Base-by-base conservation (phyloP, 2,888 invertebrate species). In the Epinotia brunnichana region DNA sequence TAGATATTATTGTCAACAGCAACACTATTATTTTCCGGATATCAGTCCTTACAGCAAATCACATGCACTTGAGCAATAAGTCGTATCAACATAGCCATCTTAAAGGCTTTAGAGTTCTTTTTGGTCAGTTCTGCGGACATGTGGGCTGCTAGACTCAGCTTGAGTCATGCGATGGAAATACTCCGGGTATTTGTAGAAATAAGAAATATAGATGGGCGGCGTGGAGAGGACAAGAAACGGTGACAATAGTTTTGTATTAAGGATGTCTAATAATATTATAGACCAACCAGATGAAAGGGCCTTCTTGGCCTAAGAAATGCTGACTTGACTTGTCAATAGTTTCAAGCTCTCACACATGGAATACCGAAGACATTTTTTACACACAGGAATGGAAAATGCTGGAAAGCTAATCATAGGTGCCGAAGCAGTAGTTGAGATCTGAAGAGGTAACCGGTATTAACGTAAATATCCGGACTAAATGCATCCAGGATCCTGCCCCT, bases 141-240 rank as follows among this genome's bases (percentile, higher is more conserved):
- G 57, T 57, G 57, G 57, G 57, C 29, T n/a, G 29, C 29, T 57
- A 57, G 57, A 57, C 57, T 29, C 15, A 0, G 24, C n/a, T 57
- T 57, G 57, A 57, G 21, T 57, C 57, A 57, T n/a, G 29, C 57
- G 57, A 57, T 57, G n/a, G 29, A 57, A 57, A 57, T 57, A 57
- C 57, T 29, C n/a, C 57, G 29, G 29, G n/a, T 57, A 57, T 57
- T 57, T 57, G 57, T 29, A 57, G 57, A 10, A 19, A 57, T 48
- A 48, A 48, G 57, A 9, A 2, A 21, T 21, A 19, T 54, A 57
- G 9, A 57, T 57, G 21, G 13, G 2, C 21, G 29, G 15, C 15
- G 24, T 29, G 29, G 29, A n/a, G 57, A 57, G 57, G 9, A 3
- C 2, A n/a, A 15, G 15, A 29, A 21, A 5, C 29, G n/a, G 57